A percentile compares a stretch with the other conserved stretches of the same genome.
These are phyloP conservation scores for Eupelmus urozonus DNA, from an alignment of 2,888 invertebrate species.

Conservation along the genomic window DNA sequence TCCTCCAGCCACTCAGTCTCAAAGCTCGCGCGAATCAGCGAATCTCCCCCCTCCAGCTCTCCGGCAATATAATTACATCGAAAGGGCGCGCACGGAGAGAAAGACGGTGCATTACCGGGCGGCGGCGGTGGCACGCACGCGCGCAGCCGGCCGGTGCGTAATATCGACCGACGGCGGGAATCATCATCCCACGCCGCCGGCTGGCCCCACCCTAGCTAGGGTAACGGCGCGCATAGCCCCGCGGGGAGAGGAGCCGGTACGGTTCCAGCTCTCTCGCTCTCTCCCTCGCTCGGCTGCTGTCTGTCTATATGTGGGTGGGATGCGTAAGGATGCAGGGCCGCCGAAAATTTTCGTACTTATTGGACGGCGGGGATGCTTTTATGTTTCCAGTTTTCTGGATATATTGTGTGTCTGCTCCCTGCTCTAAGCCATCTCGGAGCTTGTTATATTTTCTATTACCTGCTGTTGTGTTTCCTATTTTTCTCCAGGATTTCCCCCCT, in stretches of 20 bases:
- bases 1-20: too few species aligned
- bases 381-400: too few species aligned
- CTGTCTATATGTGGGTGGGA: background rate
- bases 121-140: slow-evolving; percentile 36
- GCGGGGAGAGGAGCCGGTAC: background rate
- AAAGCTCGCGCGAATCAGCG: background rate
- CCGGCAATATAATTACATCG: slow-evolving; percentile 12
- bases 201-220: slow-evolving; percentile 49
- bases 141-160: slow-evolving; percentile 65
- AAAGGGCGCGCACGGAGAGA: background rate
- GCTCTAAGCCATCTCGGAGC: background rate
- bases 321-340: background rate
- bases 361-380: too few species aligned
- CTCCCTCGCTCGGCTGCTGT: background rate
- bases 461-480: background rate
- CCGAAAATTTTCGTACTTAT: background rate
- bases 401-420: too few species aligned
- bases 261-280: background rate
- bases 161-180: slow-evolving; percentile 71
- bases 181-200: slow-evolving; percentile 66
- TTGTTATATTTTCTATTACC: background rate
- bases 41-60: too few species aligned
- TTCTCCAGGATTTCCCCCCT: background rate
- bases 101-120: slow-evolving; percentile 23
- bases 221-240: background rate